Evolutionary conservation across 2,888 invertebrate species (phyloP).

Genomic region (Volucella bombylans): DNA sequence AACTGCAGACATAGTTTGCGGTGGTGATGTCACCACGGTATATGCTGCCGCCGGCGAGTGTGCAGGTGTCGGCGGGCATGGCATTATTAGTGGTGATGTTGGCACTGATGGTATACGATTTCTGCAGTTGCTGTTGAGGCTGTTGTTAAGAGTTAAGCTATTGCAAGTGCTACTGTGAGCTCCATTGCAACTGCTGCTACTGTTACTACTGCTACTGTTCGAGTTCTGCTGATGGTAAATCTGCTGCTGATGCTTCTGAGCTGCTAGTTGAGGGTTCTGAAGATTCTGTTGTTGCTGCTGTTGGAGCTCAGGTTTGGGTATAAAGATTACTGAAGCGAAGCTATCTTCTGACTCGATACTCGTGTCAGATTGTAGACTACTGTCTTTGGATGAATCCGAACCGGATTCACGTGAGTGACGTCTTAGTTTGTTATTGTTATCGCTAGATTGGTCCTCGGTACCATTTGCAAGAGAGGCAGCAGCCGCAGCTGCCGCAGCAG

Average conservation of each 20-base stretch:
- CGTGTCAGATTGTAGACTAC: constrained; percentile 95
- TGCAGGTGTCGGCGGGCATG: constrained; percentile 82
- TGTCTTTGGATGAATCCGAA: constrained; percentile 93
- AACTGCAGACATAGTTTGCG: constrained; percentile 79
- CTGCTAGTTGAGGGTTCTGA: constrained; percentile 75
- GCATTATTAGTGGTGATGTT: constrained; percentile 86
- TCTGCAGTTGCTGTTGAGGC: constrained; percentile 54
- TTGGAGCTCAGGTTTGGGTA: constrained; percentile 89
- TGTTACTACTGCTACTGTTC: constrained; percentile 81
- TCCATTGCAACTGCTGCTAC: constrained; percentile 80
- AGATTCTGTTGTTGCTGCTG: constrained; percentile 80
- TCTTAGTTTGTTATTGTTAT: constrained; percentile 85
- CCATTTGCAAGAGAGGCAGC: constrained; percentile 76
- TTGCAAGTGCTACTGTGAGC: constrained; percentile 65
- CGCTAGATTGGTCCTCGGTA: constrained; percentile 77
- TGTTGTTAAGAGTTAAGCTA: constrained; percentile 56
- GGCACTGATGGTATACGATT: constrained; percentile 86
- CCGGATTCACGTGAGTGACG: constrained; percentile 93
- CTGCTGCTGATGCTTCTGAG: constrained; percentile 74
- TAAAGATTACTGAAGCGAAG: constrained; percentile 95
- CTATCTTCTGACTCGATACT: constrained; percentile 97
- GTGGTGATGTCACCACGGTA: constrained; percentile 79
- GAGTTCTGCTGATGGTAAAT: constrained; percentile 77
- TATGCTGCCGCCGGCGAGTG: constrained; percentile 82
- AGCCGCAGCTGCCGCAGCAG: constrained; percentile 73